Base-by-base conservation (phyloP, 2,888 invertebrate genomes). In the Drosophila nigricruria region DNA sequence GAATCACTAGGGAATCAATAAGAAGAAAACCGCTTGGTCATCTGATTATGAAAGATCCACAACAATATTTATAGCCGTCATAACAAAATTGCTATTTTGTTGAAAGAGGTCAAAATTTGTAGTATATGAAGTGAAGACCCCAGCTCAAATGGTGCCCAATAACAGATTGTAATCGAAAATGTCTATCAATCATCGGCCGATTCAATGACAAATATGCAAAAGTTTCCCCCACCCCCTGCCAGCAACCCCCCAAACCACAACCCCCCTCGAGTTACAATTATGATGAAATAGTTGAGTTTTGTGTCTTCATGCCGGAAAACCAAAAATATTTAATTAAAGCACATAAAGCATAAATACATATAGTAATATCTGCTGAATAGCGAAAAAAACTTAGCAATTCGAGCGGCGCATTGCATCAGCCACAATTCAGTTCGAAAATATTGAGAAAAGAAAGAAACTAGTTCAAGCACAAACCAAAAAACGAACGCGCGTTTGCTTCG, bases 381-480 rank as follows among this genome's bases (percentile, higher is more conserved):
- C 43, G 27, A 16, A 59, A 30, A 30, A 49, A 63, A 57, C 53
- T 67, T 49, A 45, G 63, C 49, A 77, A 77, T 69, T 50, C 10
- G 23, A 18, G 40, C 53, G 1, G 32, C 25, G 6, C 63, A 75
- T 78, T 78, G 68, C 75, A 78, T 75, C 72, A 78, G 79, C 72
- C 72, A 63, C 34, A 59, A 45, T 34, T 43, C 23, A 42, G 43
- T 53, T 38, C 25, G 40, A 61, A 65, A 45, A 54, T 16, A 45
- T 18, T 16, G 40, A 53, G 30, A 65, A 38, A 32, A 47, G 30
- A 49, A 20, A 38, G 12, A 73, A 77, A 75, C 75, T 79, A 75
- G 75, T 72, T 79, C 75, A 78, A 75, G 78, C 74, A 70, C 77
- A 77, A 70, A 47, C 23, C 25, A 9, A 59, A 61, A 59, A 61